Evolutionary conservation across 1,140 invertebrate species (phyloP), one percentile per base, ranked within the genome.

Genomic region (Lucilia sericata): DNA sequence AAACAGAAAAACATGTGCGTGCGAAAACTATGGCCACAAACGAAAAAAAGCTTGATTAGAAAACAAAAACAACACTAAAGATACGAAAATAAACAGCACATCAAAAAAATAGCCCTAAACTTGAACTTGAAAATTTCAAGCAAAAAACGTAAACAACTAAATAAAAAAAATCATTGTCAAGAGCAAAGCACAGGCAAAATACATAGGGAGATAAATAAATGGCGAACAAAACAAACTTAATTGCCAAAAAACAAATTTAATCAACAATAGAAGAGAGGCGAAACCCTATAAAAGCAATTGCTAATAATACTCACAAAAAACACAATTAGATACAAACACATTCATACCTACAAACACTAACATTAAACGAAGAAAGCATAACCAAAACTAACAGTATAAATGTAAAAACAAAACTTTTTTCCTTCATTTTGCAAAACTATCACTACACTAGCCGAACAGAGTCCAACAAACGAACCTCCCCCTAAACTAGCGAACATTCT

Each of bases 61-160:
- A 70, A 70, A 21, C n/a, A 70, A 70, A 21, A 19, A 70, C 65
- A 70, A 70, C 9, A 42, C 51, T 55, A n/a, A 70, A 65, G n/a
- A 21, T 70, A 21, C 7, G 65, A 19, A 10, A 25, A 70, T 19
- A 70, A 70, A 70, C 65, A 21, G n/a, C 65, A 70, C 51, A 55
- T 5, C 12, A 55, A 55, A 70, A n/a, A 19, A 70, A 70, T 70
- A 25, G 65, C 65, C 65, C 65, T 70, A 70, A 70, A 70, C 65
- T 70, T 70, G 65, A 70, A 70, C 65, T 70, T 70, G 65, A 70
- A 70, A 55, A 65, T 19, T 70, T 70, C 19, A 2, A 70, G 65
- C 65, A 25, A 65, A 65, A 70, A 70, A 70, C n/a, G 9, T 21
- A 70, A 70, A 70, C 65, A 21, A 70, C 65, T 8, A 70, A 55